Conservation (phyloP, 2,113 vertebrate genomes). For the Pseudopipra pipra region DNA sequence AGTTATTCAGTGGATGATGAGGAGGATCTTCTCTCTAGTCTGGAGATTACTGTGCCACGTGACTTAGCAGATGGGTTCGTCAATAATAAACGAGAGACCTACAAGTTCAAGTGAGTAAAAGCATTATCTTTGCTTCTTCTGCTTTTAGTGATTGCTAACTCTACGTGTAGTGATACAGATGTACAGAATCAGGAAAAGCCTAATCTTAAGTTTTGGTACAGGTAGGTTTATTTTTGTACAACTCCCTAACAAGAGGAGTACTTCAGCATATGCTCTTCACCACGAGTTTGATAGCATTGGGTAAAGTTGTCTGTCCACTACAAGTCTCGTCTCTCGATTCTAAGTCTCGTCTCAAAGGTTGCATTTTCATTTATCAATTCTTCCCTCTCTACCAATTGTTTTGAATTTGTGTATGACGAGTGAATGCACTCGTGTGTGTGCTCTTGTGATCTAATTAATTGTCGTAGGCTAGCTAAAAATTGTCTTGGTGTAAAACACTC, state of each 20-base stretch:
- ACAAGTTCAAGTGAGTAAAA: conserved; percentile 87
- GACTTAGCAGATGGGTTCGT: conserved; percentile 92
- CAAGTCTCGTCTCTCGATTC: no score
- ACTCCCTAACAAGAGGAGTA: background rate
- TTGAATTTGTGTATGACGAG: background rate
- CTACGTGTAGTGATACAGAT: background rate
- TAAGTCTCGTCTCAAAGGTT: background rate
- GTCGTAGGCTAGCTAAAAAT: background rate
- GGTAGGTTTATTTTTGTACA: background rate
- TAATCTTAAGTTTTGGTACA: background rate
- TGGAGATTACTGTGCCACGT: conserved; percentile 88
- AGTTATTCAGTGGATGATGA: conserved; percentile 82
- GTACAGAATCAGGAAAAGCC: background rate
- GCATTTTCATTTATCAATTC: background rate
- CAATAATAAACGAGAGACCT: conserved; percentile 93
- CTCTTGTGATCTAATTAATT: background rate
- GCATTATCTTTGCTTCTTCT: background rate
- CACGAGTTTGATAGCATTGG: background rate
- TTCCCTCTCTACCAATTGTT: background rate
- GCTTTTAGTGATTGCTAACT: background rate
- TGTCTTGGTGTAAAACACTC: background rate
- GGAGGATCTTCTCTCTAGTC: conserved; percentile 67
- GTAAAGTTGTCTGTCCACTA: background rate
- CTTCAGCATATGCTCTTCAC: background rate
- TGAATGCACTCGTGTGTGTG: background rate